Evolutionary conservation across 2,888 invertebrate species (phyloP).

Genomic region (Drosophila yooni): DNA sequence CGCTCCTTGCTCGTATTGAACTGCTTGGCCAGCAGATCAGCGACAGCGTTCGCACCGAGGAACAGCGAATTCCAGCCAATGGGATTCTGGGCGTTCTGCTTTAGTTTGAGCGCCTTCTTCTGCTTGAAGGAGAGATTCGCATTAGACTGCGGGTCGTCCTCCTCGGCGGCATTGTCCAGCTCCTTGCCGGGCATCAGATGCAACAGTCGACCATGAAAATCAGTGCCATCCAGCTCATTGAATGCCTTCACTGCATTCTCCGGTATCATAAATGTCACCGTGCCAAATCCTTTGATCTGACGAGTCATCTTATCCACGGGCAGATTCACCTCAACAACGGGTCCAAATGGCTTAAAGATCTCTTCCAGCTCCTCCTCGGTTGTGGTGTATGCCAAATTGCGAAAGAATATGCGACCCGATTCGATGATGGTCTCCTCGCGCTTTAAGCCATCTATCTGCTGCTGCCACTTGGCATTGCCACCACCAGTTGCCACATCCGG

Average conservation of each 20-base stretch:
- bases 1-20: constrained; percentile 93
- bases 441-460: constrained; percentile 88
- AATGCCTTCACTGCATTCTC: constrained; percentile 97
- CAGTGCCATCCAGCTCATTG: constrained; percentile 94
- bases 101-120: constrained; percentile 91
- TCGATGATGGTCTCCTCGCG: constrained; percentile 93
- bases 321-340: constrained; percentile 93
- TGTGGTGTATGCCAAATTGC: constrained; percentile 94
- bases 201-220: constrained; percentile 95
- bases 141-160: constrained; percentile 85
- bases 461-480: constrained; percentile 87
- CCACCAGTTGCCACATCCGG: constrained; percentile 27
- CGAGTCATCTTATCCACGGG: constrained; percentile 94
- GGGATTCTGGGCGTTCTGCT: constrained; percentile 90
- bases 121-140: constrained; percentile 92
- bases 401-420: constrained; percentile 95
- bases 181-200: constrained; percentile 95
- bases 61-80: constrained; percentile 99
- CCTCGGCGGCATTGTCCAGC: constrained; percentile 78
- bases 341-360: constrained; percentile 94
- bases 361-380: constrained; percentile 93
- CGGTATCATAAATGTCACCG: constrained; percentile 96
- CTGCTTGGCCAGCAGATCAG: constrained; percentile 94
- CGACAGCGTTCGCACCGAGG: constrained; percentile 96
- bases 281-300: constrained; percentile 95